Evolutionary conservation across 2,113 vertebrate genomes (phyloP), one percentile per base, ranked within the genome.

Genomic region (Hassar affinis): DNA sequence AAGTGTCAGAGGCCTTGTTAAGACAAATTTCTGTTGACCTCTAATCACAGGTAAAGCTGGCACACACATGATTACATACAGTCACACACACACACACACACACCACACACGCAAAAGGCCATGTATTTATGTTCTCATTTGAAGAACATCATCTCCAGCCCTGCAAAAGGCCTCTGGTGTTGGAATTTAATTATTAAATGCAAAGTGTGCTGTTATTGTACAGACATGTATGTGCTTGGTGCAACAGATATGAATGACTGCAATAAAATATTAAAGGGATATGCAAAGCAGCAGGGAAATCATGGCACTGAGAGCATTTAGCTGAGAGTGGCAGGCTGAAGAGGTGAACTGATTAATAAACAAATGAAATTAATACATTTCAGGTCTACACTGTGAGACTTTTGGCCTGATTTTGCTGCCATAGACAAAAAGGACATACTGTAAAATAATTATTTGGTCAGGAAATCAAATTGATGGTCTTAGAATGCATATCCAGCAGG

Each of bases 261-360:
- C 91, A 90, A 92, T 94, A 89, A 91, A 93, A 93, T 93, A 93
- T 93, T 93, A 93, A 93, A 92, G 89, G 85, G 84, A 90, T 91
- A 92, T 92, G 93, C 86, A 92, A 92, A 93, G 89, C 75, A 86
- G 82, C 82, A 64, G 84, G 86, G 79, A 81, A 84, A 86, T 75
- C 80, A 79, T 51, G 57, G 47, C 38, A 38, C 38, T 57, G 69
- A 38, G 33, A 38, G 64, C 18, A 38, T 86, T 86, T 74, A 51
- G 81, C 71, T 59, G 38, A 69, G 80, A 71, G 42, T 30, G 51
- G 33, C 38, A 79, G 79, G 68, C 71, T 57, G 51, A 33, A 11
- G 11, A 78, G 62, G 33, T 47, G 54, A 79, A 56, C 51, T 72
- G 79, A 83, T 49, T 22, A 83, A 61, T 47, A 54, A 56, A 79